Conservation (phyloP, 2,113 vertebrate species). For the Lasiurus cinereus region DNA sequence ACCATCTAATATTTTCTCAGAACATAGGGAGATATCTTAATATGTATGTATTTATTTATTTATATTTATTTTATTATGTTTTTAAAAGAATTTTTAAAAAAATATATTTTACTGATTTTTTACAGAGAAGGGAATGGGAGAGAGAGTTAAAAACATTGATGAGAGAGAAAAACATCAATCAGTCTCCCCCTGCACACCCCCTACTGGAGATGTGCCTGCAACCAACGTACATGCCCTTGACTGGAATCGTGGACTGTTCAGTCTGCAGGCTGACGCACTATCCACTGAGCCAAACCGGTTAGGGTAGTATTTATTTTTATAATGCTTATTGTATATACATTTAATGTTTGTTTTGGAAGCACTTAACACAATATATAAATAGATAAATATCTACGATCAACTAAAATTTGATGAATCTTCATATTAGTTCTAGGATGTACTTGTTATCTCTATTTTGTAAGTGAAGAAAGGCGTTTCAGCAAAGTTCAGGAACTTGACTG, state of each 20-base stretch:
- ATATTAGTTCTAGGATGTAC: background rate
- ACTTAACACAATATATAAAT: background rate
- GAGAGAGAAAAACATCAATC: too few species aligned
- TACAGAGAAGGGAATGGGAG: too few species aligned
- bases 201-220: too few species aligned
- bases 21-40: background rate
- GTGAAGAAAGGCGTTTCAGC: background rate
- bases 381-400: background rate
- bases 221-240: too few species aligned
- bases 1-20: background rate
- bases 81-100: too few species aligned
- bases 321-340: background rate
- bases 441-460: background rate
- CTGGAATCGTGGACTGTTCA: too few species aligned
- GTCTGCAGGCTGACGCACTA: too few species aligned
- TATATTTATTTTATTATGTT: too few species aligned
- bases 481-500: background rate
- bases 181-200: too few species aligned
- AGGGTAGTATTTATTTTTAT: constrained; percentile 23
- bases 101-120: too few species aligned
- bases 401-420: background rate
- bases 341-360: constrained; percentile 24
- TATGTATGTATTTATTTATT: background rate
- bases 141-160: too few species aligned
- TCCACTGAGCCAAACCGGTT: too few species aligned